phyloP scores from a whole-genome alignment of 1,140 invertebrate species.

The Asbolus verrucosus region DNA sequence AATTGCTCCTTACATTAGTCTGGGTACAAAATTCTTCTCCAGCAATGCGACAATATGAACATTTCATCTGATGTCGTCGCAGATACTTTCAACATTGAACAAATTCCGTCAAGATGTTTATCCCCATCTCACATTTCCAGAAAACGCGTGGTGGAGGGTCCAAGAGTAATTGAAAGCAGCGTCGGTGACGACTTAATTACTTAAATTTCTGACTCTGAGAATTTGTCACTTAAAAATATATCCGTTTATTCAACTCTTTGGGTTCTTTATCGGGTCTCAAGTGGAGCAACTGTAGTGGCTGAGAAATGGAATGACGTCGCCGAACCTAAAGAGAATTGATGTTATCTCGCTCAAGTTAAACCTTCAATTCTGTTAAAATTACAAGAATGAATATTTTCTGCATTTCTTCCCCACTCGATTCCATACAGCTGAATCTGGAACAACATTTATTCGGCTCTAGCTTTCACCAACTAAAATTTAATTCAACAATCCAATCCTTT shows the following conservation, averaged over 20 bases:
- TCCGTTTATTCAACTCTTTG: no score
- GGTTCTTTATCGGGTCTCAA: no score
- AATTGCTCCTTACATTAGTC: no score
- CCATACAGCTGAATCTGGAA: not conserved
- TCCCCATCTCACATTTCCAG: no score
- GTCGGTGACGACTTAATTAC: no score
- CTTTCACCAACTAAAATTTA: not conserved
- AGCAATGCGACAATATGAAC: not conserved
- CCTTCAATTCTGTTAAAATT: not conserved
- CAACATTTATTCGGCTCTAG: not conserved
- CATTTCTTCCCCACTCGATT: not conserved
- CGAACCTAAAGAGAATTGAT: no score
- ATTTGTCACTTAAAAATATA: not conserved
- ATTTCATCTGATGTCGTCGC: not conserved
- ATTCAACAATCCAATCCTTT: not conserved
- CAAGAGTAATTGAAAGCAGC: no score
- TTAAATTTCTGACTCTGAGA: no score
- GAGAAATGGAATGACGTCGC: not conserved
- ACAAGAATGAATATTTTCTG: not conserved
- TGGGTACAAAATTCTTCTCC: not conserved
- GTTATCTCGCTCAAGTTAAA: slow-evolving; percentile 1
- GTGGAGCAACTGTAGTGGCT: no score
- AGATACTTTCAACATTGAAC: no score
- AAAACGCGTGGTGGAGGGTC: no score
- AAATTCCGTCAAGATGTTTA: no score